These are phyloP conservation scores for Drosophila borborema DNA, from an alignment of 2,888 invertebrate species.

Conservation along the genomic window DNA sequence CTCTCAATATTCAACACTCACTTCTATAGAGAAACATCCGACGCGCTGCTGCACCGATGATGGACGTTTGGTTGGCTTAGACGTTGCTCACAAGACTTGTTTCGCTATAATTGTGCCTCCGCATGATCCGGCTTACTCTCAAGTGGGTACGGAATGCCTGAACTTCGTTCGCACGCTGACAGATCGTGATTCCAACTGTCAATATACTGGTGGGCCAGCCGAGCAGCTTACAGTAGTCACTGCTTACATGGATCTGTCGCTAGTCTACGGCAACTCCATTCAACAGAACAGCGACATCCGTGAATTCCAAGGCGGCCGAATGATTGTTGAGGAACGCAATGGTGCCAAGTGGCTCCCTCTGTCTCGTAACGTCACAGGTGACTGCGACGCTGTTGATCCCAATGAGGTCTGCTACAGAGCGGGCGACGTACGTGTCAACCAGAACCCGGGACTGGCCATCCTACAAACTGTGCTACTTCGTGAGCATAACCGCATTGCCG, in stretches of 20 bases:
- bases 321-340: constrained; percentile 87
- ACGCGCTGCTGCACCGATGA: constrained; percentile 88
- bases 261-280: constrained; percentile 92
- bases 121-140: constrained; percentile 87
- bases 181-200: constrained; percentile 88
- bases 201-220: constrained; percentile 86
- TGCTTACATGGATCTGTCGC: constrained; percentile 89
- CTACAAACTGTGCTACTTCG: constrained; percentile 86
- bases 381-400: constrained; percentile 88
- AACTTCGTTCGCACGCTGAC: constrained; percentile 89
- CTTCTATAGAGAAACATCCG: constrained; percentile 86
- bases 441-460: constrained; percentile 85
- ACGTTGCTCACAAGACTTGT: constrained; percentile 83
- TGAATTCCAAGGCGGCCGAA: constrained; percentile 89
- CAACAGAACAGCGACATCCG: constrained; percentile 89
- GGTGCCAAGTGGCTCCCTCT: constrained; percentile 91
- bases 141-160: constrained; percentile 87
- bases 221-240: constrained; percentile 88
- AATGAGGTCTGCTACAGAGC: constrained; percentile 91
- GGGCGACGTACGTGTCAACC: constrained; percentile 87
- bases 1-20: neutral
- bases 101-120: constrained; percentile 87
- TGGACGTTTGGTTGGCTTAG: constrained; percentile 86
- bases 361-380: constrained; percentile 88
- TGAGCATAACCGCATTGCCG: constrained; percentile 86